Conservation (phyloP, 2,888 invertebrate species). For the Napeogenes sylphis region DNA sequence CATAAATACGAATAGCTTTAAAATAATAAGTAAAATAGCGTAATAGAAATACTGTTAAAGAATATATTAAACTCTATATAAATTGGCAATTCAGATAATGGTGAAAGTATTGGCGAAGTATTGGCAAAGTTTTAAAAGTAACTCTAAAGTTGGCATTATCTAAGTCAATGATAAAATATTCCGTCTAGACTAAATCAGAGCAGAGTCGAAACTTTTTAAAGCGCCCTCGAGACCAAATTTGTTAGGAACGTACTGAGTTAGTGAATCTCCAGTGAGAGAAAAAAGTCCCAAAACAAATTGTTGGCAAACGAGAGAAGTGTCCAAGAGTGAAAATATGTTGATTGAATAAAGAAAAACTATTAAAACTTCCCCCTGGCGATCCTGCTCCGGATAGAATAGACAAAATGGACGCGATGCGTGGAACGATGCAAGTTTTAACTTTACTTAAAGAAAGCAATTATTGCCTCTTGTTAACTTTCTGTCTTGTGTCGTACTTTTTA, state of each 20-base stretch:
- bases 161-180: slow-evolving; percentile 46
- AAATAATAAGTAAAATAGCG: too few species aligned
- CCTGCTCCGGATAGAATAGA: slow-evolving; percentile 59
- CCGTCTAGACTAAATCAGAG: slow-evolving; percentile 58
- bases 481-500: slow-evolving; percentile 25
- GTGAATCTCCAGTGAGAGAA: slow-evolving; percentile 51
- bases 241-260: slow-evolving; percentile 56
- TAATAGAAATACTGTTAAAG: background rate
- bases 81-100: background rate
- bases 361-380: slow-evolving; percentile 68
- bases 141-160: slow-evolving; percentile 29
- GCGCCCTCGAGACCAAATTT: slow-evolving; percentile 65
- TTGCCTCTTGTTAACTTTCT: slow-evolving; percentile 32
- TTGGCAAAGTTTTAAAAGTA: slow-evolving; percentile 14
- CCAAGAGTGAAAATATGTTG: slow-evolving; percentile 75
- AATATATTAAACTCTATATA: background rate
- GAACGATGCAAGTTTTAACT: slow-evolving; percentile 36
- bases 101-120: slow-evolving; percentile 8
- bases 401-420: slow-evolving; percentile 56
- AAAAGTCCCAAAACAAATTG: slow-evolving; percentile 73
- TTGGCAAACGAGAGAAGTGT: slow-evolving; percentile 73
- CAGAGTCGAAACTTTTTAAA: slow-evolving; percentile 54
- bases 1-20: too few species aligned
- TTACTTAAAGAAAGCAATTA: slow-evolving; percentile 32
- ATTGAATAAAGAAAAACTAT: slow-evolving; percentile 77